Evolutionary conservation across 2,113 vertebrate species (phyloP), one percentile per base, ranked within the genome.

Genomic region (Anhinga rufa): DNA sequence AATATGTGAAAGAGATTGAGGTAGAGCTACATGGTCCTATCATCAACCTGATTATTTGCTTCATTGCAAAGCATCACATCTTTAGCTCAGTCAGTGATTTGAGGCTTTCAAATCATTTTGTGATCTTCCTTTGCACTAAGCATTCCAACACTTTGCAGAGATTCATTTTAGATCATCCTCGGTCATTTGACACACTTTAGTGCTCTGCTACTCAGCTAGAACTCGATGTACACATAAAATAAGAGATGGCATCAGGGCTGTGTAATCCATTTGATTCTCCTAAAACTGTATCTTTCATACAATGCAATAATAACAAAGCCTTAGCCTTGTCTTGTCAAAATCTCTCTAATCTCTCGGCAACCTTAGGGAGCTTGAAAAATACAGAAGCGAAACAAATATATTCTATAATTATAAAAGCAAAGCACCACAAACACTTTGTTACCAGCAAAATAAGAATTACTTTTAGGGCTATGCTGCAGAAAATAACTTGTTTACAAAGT

Each of bases 161-260:
- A 95, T 88, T 92, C 92, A 86, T 95, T 94, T 93, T 38, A 90
- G 90, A 92, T 95, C 88, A 51, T 95, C 92, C 68, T 84, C 21
- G 60, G 92, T 93, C 96, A 95, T 97, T 94, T 71, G 91, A 87
- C 94, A 96, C 83, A 78, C 90, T 91, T 92, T 28, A 93, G 93
- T 22, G 89, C 92, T 96, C 86, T 40, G 54, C 91, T 65, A 65
- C 81, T 93, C 91, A 69, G 91, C 86, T 16, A 94, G 92, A 83
- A 93, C 93, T 93, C 40, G 82, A 86, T 68, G 75, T 90, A 86
- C 90, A 90, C 82, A 85, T 60, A 82, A 91, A 88, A 92, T 93
- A 92, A 78, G 93, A 95, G 95, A 91, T 95, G 84, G 74, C 92
- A 97, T 95, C 94, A 74, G 66, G 74, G 46, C 88, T 80, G 74